phyloP scores from a whole-genome alignment of 2,797 vertebrate genomes.

The Acipenser transmontanus region DNA sequence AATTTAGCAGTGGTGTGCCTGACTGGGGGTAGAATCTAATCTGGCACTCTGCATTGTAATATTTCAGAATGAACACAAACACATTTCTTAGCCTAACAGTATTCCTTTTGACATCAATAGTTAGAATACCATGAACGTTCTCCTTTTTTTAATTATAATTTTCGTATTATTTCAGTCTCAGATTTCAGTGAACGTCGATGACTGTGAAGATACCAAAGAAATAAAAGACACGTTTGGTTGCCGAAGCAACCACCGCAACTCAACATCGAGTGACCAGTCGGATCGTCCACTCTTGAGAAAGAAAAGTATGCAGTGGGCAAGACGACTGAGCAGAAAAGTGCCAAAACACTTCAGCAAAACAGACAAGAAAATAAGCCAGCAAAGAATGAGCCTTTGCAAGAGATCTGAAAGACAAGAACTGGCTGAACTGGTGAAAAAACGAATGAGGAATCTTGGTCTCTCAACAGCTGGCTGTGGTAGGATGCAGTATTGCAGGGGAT shows the following conservation, averaged over 20 bases:
- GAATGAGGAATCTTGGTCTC: conserved; percentile 74
- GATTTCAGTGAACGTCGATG: conserved; percentile 66
- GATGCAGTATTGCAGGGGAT: neutral
- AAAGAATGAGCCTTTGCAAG: conserved; percentile 58
- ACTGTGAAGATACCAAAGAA: conserved; percentile 70
- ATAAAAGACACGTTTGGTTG: conserved; percentile 48
- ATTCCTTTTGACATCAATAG: too few relatives aligned
- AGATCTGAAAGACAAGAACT: conserved; percentile 72
- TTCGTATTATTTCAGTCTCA: conserved; percentile 52
- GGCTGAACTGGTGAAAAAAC: conserved; percentile 68
- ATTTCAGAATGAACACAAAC: too few relatives aligned
- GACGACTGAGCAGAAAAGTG: conserved; percentile 59
- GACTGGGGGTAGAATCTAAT: too few relatives aligned
- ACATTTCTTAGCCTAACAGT: too few relatives aligned
- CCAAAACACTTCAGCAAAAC: conserved; percentile 54
- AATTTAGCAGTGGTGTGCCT: too few relatives aligned
- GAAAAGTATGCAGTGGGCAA: conserved; percentile 73
- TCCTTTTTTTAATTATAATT: too few relatives aligned
- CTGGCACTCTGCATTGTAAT: too few relatives aligned
- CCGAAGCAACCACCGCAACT: conserved; percentile 54
- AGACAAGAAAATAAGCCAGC: conserved; percentile 62
- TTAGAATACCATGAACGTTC: too few relatives aligned
- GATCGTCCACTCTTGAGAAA: conserved; percentile 58
- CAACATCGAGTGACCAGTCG: conserved; percentile 54
- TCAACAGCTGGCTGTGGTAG: conserved; percentile 63